phyloP scores from a whole-genome alignment of 1,140 invertebrate genomes.

The Zaprionus ornatus region DNA sequence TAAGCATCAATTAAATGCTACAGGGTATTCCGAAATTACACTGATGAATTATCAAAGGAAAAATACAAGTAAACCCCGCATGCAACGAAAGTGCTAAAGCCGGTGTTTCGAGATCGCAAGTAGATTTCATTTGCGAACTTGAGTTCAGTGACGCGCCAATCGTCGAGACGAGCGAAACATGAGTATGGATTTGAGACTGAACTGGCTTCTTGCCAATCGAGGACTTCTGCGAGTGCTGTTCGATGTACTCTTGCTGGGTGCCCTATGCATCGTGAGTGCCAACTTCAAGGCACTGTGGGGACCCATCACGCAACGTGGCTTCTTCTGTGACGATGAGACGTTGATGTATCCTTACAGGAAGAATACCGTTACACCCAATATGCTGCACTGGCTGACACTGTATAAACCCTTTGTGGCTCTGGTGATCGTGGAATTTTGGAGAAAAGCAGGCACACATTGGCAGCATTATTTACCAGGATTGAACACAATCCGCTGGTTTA shows the following conservation, averaged over 20 bases:
- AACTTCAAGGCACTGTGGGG: slow-evolving; percentile 39
- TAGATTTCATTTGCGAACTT: slow-evolving; percentile 9
- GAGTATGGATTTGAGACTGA: slow-evolving; percentile 39
- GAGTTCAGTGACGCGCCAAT: slow-evolving; percentile 52
- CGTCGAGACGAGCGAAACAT: slow-evolving; percentile 49
- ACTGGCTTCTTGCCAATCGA: not conserved
- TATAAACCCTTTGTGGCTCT: slow-evolving; percentile 40
- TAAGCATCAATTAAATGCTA: not conserved
- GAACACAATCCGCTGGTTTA: slow-evolving; percentile 89
- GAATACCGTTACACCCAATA: slow-evolving; percentile 87
- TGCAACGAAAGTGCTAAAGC: too few relatives aligned
- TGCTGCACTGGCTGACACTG: slow-evolving; percentile 38
- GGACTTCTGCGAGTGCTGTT: slow-evolving; percentile 32
- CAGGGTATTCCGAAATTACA: slow-evolving; percentile 16
- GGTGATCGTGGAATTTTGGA: slow-evolving; percentile 33
- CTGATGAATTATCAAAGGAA: slow-evolving; percentile 1
- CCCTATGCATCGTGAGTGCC: slow-evolving; percentile 26
- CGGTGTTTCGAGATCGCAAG: slow-evolving; percentile 11
- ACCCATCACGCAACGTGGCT: slow-evolving; percentile 90
- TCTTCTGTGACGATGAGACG: slow-evolving; percentile 97
- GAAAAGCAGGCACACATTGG: slow-evolving; percentile 55
- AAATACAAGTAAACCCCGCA: too few relatives aligned
- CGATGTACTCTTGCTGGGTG: slow-evolving; percentile 32
- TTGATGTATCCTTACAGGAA: slow-evolving; percentile 92
- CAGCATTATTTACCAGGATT: slow-evolving; percentile 86